A percentile compares a stretch with the other conserved stretches of the same genome.
Evolutionary conservation across 2,797 vertebrate species (phyloP).

Genomic region (Chromobotia macracanthus): DNA sequence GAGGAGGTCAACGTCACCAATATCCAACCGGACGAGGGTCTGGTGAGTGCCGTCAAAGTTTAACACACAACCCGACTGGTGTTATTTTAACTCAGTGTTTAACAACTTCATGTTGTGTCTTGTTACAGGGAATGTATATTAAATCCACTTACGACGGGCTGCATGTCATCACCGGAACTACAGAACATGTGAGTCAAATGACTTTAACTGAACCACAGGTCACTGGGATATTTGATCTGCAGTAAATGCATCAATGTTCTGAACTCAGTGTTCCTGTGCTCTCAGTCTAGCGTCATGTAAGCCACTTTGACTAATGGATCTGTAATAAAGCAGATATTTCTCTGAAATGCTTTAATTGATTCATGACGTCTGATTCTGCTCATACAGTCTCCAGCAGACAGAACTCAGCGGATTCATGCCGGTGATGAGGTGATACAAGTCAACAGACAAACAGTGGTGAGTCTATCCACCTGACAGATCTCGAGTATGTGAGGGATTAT

Average conservation of each 20-base stretch:
- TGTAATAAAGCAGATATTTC: not conserved
- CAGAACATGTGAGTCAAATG: conserved; percentile 87
- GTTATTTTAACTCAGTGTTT: not conserved
- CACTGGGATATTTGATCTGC: not conserved
- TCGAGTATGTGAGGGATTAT: conserved; percentile 3
- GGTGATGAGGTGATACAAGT: conserved; percentile 96
- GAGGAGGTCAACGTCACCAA: conserved; percentile 88
- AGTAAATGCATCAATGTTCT: not conserved
- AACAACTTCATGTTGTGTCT: conserved; percentile 30
- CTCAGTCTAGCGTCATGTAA: conserved; percentile 6
- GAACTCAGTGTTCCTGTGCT: not conserved
- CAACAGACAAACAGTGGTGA: conserved; percentile 94
- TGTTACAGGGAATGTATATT: conserved; percentile 92
- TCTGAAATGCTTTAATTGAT: not conserved
- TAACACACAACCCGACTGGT: not conserved
- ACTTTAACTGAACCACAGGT: not conserved
- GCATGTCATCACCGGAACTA: conserved; percentile 94
- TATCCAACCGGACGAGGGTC: conserved; percentile 86
- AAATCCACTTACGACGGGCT: conserved; percentile 96
- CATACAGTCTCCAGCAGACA: conserved; percentile 89
- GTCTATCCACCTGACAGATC: conserved; percentile 55
- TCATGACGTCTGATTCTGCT: conserved; percentile 46
- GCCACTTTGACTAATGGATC: conserved; percentile 7
- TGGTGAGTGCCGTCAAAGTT: conserved; percentile 78
- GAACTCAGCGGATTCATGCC: conserved; percentile 91